These are phyloP conservation scores for Iselma pallidipennis DNA, from an alignment of 2,888 invertebrate genomes.

Conservation along the genomic window DNA sequence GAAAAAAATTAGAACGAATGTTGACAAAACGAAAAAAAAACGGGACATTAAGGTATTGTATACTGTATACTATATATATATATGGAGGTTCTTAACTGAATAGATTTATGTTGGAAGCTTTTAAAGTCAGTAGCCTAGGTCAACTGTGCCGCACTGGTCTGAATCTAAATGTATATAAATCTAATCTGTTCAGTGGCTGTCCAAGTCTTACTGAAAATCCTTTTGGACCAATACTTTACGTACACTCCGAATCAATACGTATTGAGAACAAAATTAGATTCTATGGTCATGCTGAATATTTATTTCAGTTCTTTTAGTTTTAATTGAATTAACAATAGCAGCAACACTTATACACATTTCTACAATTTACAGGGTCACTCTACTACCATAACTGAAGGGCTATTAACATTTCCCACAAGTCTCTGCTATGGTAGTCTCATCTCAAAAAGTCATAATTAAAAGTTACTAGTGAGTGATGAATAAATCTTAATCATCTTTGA, in stretches of 20 bases:
- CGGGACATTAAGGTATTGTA: background rate
- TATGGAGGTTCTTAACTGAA: background rate
- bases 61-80: background rate
- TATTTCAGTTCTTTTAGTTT: too few relatives aligned
- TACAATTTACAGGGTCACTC: background rate
- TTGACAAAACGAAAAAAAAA: background rate
- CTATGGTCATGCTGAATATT: background rate
- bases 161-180: conserved; percentile 31
- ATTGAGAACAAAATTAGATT: conserved; percentile 24
- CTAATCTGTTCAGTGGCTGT: conserved; percentile 28
- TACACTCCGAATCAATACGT: conserved; percentile 36
- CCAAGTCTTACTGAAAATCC: conserved; percentile 34
- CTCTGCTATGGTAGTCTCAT: too few relatives aligned
- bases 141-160: conserved; percentile 23
- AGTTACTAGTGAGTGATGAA: background rate
- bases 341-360: too few relatives aligned
- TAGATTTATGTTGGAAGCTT: conserved; percentile 13
- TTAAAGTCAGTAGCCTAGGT: conserved; percentile 26
- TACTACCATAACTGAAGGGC: background rate
- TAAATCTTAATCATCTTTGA: too few relatives aligned
- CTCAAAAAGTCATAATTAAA: background rate
- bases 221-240: conserved; percentile 37
- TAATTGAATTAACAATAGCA: too few relatives aligned
- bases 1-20: background rate
- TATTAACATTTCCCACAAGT: background rate